A percentile compares a stretch with the other conserved stretches of the same genome.
phyloP scores from a whole-genome alignment of 2,888 invertebrate genomes.

The Anoplius nigerrimus region DNA sequence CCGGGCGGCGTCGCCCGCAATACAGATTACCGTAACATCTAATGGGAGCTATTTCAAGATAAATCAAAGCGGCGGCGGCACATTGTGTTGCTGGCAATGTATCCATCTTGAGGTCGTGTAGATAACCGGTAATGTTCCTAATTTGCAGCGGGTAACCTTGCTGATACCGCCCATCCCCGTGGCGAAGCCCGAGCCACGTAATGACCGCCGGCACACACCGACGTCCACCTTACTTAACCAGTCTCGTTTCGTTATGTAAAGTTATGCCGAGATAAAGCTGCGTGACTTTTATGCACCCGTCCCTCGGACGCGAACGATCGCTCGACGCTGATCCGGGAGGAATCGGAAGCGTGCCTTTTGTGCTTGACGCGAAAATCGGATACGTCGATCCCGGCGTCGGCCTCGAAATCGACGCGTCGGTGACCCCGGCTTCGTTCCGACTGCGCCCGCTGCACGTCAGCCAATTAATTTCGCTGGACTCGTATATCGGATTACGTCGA shows the following conservation, averaged over 20 bases:
- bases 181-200: slow-evolving; percentile 18
- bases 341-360: neutral
- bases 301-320: too few relatives aligned
- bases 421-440: too few relatives aligned
- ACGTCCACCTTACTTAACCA: slow-evolving; percentile 38
- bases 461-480: too few relatives aligned
- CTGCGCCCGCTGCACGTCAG: too few relatives aligned
- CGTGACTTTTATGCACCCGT: neutral
- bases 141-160: slow-evolving; percentile 46
- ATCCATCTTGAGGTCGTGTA: slow-evolving; percentile 32
- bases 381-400: neutral
- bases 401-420: too few relatives aligned
- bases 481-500: too few relatives aligned
- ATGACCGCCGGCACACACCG: slow-evolving; percentile 14
- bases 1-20: too few relatives aligned
- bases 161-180: slow-evolving; percentile 37
- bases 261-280: slow-evolving; percentile 30
- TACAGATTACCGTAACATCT: too few relatives aligned
- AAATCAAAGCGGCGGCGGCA: slow-evolving; percentile 22
- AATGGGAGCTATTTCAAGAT: slow-evolving; percentile 13
- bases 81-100: slow-evolving; percentile 17
- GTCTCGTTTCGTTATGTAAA: slow-evolving; percentile 42
- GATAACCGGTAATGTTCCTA: slow-evolving; percentile 37
- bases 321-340: too few relatives aligned
- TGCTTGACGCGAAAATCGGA: neutral